phyloP scores from a whole-genome alignment of 2,888 invertebrate species.

The Oxystoma pomonae region DNA sequence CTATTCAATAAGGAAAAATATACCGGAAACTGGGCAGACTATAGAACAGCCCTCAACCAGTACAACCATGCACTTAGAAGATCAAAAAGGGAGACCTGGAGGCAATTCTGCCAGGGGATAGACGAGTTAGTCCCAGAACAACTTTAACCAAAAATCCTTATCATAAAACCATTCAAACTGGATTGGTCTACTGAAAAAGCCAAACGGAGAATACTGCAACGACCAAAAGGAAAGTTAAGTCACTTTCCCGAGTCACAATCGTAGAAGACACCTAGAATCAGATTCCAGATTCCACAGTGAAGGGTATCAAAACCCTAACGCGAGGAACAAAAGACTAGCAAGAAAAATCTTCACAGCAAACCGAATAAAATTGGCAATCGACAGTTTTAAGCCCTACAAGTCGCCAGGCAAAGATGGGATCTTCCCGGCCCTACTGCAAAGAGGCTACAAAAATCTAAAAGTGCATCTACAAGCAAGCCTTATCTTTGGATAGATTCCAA shows the following conservation, averaged over 20 bases:
- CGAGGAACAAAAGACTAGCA: too few relatives aligned
- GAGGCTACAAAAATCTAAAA: too few relatives aligned
- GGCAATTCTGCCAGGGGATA: neutral
- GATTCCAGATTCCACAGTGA: too few relatives aligned
- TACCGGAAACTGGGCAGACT: neutral
- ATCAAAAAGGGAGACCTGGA: neutral
- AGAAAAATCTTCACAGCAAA: too few relatives aligned
- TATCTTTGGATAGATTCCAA: too few relatives aligned
- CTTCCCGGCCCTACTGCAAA: too few relatives aligned
- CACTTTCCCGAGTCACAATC: neutral
- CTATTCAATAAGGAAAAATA: neutral
- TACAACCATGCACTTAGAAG: neutral
- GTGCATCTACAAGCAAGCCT: too few relatives aligned
- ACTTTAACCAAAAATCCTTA: neutral
- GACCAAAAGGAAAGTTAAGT: neutral
- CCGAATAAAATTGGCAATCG: too few relatives aligned
- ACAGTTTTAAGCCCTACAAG: too few relatives aligned
- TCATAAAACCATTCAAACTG: neutral
- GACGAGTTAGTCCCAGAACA: neutral
- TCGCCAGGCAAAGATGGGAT: too few relatives aligned
- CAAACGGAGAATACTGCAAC: neutral
- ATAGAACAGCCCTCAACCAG: neutral
- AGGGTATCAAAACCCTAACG: too few relatives aligned
- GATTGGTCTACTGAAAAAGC: neutral
- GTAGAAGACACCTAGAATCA: too few relatives aligned